Conservation (phyloP, 2,797 vertebrate species). For the Ibycter americanus region DNA sequence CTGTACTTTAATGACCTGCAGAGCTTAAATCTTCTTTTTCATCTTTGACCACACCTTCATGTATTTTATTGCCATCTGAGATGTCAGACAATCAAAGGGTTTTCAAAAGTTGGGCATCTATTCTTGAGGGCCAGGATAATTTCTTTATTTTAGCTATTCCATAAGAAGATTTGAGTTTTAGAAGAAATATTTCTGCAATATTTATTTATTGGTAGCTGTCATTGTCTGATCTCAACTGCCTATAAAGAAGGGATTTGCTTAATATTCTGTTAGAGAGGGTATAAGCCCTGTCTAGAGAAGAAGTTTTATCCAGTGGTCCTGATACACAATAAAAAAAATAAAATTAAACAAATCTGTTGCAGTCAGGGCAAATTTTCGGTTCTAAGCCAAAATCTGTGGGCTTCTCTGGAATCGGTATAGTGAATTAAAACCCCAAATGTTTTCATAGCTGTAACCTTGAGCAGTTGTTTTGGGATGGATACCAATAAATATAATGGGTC, state of each 20-base stretch:
- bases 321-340: neutral
- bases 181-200: neutral
- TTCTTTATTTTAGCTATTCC: neutral
- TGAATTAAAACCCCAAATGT: slow-evolving; percentile 59
- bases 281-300: neutral
- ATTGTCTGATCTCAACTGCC: neutral
- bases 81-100: neutral
- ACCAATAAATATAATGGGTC: slow-evolving; percentile 86
- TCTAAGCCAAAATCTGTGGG: neutral
- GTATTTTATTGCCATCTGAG: neutral
- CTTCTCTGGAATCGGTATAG: neutral
- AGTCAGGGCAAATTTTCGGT: neutral
- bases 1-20: neutral
- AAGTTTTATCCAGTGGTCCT: neutral
- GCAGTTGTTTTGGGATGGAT: slow-evolving; percentile 82
- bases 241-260: neutral
- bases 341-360: neutral
- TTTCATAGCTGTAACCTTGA: slow-evolving; percentile 86
- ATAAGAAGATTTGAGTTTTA: neutral
- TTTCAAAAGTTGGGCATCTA: neutral
- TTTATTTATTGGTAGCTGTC: neutral
- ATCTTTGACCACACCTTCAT: neutral
- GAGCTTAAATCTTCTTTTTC: slow-evolving; percentile 12
- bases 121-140: neutral
- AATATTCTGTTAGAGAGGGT: neutral